A percentile compares a stretch with the other conserved stretches of the same genome.
phyloP scores from a whole-genome alignment of 2,113 vertebrate species.

The Chaetodon auriga region DNA sequence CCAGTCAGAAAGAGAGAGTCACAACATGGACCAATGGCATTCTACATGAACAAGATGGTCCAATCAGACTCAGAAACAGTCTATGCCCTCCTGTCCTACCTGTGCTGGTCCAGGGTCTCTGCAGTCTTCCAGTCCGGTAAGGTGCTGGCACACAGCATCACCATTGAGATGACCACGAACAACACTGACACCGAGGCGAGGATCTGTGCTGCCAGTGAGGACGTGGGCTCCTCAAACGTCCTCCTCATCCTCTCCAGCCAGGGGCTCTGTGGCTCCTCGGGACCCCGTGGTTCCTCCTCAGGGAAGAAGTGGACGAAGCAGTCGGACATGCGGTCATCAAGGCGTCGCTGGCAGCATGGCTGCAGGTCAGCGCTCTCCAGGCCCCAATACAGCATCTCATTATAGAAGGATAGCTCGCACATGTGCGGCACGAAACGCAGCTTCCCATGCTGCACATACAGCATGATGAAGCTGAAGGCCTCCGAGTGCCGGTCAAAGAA shows the following conservation, averaged over 20 bases:
- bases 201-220: constrained; percentile 93
- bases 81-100: constrained; percentile 78
- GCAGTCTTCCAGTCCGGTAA: constrained; percentile 93
- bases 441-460: constrained; percentile 94
- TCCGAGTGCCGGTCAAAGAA: constrained; percentile 98
- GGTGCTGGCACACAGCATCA: constrained; percentile 96
- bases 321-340: constrained; percentile 95
- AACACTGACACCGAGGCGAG: constrained; percentile 93
- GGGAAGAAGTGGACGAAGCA: constrained; percentile 90
- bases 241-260: constrained; percentile 94
- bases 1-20: constrained; percentile 4
- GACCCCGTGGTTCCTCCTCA: constrained; percentile 70
- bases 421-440: constrained; percentile 94
- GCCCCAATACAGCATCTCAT: constrained; percentile 97
- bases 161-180: constrained; percentile 97
- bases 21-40: background rate
- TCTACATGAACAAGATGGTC: background rate
- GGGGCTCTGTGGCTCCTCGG: constrained; percentile 10
- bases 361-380: constrained; percentile 93
- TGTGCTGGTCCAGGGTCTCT: constrained; percentile 93
- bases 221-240: constrained; percentile 95
- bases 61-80: background rate
- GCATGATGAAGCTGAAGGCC: constrained; percentile 95
- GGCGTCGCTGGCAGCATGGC: constrained; percentile 94
- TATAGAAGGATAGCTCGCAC: constrained; percentile 98